These are phyloP conservation scores for Trogon surrucura DNA, from an alignment of 2,113 vertebrate genomes.

Conservation along the genomic window DNA sequence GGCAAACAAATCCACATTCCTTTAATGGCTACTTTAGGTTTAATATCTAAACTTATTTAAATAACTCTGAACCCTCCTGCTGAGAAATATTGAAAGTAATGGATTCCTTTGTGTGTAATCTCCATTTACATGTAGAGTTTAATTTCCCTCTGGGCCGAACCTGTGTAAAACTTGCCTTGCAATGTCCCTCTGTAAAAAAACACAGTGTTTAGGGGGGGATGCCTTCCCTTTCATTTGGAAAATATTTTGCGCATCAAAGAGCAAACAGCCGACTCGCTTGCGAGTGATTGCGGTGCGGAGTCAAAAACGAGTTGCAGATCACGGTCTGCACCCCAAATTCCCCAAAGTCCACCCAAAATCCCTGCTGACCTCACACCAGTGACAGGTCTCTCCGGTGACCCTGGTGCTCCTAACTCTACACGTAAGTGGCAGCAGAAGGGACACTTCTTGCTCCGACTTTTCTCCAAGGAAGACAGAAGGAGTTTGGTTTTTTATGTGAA, in stretches of 20 bases:
- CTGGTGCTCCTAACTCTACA: too few species aligned
- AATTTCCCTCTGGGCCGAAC: slow-evolving; percentile 86
- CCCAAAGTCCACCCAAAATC: background rate
- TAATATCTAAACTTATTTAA: slow-evolving; percentile 89
- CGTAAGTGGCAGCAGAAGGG: background rate
- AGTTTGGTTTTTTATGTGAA: background rate
- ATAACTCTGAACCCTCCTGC: slow-evolving; percentile 85
- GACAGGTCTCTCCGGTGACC: background rate
- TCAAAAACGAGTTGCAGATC: background rate
- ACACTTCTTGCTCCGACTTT: background rate
- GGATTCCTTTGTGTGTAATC: slow-evolving; percentile 84
- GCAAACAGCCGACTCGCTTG: slow-evolving; percentile 10
- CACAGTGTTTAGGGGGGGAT: slow-evolving; percentile 72
- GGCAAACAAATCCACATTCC: slow-evolving; percentile 79
- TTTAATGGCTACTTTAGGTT: slow-evolving; percentile 86
- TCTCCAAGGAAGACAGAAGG: background rate
- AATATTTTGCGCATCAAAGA: slow-evolving; percentile 69
- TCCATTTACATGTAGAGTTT: slow-evolving; percentile 85
- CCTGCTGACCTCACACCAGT: background rate
- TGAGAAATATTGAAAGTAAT: slow-evolving; percentile 87
- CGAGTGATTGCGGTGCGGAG: background rate
- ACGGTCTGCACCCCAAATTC: background rate
- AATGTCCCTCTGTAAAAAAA: slow-evolving; percentile 79
- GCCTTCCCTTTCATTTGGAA: slow-evolving; percentile 80
- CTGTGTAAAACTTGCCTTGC: slow-evolving; percentile 81